phyloP scores from a whole-genome alignment of 2,797 vertebrate genomes.

The Euthynnus affinis region DNA sequence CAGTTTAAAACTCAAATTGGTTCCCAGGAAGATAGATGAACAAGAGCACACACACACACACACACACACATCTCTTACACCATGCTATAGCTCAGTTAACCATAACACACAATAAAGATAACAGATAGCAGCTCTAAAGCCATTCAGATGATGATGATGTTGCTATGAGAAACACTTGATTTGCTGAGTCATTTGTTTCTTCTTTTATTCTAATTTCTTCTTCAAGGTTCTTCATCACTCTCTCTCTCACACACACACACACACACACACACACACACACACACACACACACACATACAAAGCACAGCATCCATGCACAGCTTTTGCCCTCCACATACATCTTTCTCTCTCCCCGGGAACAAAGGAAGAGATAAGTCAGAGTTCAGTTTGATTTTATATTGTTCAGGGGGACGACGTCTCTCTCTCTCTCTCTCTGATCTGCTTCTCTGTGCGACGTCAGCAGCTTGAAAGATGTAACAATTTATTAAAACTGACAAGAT shows the following conservation, averaged over 20 bases:
- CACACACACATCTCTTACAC: neutral
- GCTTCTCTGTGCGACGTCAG: constrained; percentile 52
- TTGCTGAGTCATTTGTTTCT: no score
- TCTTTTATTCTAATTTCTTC: no score
- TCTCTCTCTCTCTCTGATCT: constrained; percentile 19
- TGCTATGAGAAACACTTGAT: no score
- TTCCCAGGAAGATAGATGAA: no score
- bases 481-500: constrained; percentile 83
- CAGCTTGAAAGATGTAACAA: constrained; percentile 78
- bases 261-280: neutral
- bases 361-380: constrained; percentile 22
- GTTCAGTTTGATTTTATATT: constrained; percentile 43
- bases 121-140: no score
- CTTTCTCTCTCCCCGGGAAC: constrained; percentile 1
- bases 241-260: neutral
- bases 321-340: neutral
- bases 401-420: constrained; percentile 10
- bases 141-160: neutral
- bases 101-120: no score
- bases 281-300: neutral
- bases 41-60: constrained; percentile 17
- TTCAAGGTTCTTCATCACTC: no score
- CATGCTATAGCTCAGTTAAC: no score
- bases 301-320: neutral
- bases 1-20: no score